phyloP scores from a whole-genome alignment of 2,113 vertebrate species.

The Corvus cornix region DNA sequence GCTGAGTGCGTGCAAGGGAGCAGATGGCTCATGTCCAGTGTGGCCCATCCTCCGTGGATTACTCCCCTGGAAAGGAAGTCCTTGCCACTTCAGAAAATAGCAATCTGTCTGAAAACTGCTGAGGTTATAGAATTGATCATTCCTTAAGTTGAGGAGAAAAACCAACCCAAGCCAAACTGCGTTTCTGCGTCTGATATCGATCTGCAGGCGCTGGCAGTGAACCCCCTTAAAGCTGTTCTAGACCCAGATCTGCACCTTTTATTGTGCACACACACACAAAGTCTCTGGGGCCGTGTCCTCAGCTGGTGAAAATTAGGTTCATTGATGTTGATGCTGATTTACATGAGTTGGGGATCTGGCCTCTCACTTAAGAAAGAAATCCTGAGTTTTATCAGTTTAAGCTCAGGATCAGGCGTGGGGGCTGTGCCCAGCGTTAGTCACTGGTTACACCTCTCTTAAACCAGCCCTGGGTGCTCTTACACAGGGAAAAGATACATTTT shows the following conservation, averaged over 20 bases:
- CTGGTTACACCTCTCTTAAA: fast-evolving
- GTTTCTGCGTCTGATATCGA: neutral
- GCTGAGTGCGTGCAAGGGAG: neutral
- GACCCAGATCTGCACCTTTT: neutral
- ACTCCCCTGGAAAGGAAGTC: neutral
- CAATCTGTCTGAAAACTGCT: neutral
- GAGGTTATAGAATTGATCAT: neutral
- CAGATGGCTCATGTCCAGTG: conserved; percentile 10
- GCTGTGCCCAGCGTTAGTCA: fast-evolving
- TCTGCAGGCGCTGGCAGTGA: neutral
- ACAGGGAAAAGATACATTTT: fast-evolving
- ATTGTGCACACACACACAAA: neutral
- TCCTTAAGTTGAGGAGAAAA: neutral
- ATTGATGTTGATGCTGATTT: neutral
- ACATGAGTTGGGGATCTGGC: neutral
- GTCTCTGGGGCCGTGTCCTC: conserved; percentile 10
- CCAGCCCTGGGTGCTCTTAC: fast-evolving
- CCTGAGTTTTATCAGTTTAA: neutral
- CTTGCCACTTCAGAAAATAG: neutral
- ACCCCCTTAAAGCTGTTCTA: neutral
- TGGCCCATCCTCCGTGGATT: neutral
- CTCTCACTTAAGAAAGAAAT: neutral
- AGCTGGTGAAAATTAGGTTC: conserved; percentile 20
- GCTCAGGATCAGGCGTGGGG: fast-evolving
- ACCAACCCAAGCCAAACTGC: neutral